Evolutionary conservation across 2,797 vertebrate genomes (phyloP).

Genomic region (Tiaroga cobitis): DNA sequence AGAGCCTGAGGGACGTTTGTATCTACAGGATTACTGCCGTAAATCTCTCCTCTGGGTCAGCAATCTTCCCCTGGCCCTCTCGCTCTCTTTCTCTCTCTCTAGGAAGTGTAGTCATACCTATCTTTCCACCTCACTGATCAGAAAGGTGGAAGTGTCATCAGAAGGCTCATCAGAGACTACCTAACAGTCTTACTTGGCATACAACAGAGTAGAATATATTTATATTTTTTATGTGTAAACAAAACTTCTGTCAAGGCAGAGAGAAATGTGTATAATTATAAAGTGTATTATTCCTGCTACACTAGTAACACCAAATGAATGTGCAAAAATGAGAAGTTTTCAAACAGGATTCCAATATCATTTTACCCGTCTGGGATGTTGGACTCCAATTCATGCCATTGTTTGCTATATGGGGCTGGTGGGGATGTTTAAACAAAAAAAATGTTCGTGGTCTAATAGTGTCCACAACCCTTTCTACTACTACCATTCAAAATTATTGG

Average conservation of each 20-base stretch:
- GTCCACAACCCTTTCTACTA: not conserved
- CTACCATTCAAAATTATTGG: not conserved
- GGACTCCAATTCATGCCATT: not conserved
- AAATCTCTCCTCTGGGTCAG: conserved; percentile 41
- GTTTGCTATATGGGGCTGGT: not conserved
- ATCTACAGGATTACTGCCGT: conserved; percentile 46
- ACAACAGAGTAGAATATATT: not conserved
- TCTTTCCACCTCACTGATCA: conserved; percentile 36
- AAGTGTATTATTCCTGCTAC: not conserved
- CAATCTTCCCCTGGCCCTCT: not conserved
- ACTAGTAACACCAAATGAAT: not conserved
- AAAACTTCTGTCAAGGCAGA: not conserved
- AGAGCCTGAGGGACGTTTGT: conserved; percentile 42
- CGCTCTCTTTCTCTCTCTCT: not conserved
- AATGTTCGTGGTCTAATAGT: not conserved
- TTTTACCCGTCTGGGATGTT: not conserved
- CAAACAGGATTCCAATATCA: not conserved
- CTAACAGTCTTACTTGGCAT: conserved; percentile 4
- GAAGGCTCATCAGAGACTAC: conserved; percentile 33
- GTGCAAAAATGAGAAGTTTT: not conserved
- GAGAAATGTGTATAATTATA: not conserved
- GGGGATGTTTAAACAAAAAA: not conserved
- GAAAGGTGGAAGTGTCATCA: conserved; percentile 40
- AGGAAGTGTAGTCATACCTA: conserved; percentile 26
- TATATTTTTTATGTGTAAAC: not conserved